Percentiles rank a stretch among this genome's conserved stretches.
Conservation (phyloP, 2,797 vertebrate genomes). For the Enteromius unitaeniatus region DNA sequence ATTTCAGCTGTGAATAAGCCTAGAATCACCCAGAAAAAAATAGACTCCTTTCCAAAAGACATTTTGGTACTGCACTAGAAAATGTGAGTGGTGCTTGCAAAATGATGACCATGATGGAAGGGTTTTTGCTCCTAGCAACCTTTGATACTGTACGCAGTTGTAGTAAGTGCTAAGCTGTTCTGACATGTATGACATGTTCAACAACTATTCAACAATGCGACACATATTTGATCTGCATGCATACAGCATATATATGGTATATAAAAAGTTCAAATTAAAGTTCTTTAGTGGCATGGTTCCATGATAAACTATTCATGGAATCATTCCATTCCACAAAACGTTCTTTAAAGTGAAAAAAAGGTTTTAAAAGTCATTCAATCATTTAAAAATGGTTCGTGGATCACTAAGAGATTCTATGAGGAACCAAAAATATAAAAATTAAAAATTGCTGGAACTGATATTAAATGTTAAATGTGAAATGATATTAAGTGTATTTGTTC, state of each 20-base stretch:
- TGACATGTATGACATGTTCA: neutral
- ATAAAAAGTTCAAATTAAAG: neutral
- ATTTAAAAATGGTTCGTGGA: neutral
- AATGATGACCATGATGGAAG: neutral
- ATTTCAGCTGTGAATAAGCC: slow-evolving; percentile 7
- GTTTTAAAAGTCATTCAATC: neutral
- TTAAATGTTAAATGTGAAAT: neutral
- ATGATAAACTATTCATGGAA: neutral
- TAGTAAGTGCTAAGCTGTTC: neutral
- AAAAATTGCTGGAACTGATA: neutral
- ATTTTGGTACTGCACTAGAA: neutral
- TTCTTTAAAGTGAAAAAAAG: neutral
- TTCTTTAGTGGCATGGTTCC: neutral
- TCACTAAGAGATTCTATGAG: neutral
- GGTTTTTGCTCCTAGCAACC: neutral
- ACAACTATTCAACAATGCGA: neutral
- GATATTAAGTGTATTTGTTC: neutral
- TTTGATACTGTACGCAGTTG: neutral
- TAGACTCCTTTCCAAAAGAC: neutral
- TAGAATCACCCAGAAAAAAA: neutral
- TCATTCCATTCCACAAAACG: neutral
- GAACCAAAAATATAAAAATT: neutral
- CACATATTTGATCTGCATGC: neutral
- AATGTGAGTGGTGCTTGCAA: neutral
- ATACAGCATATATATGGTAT: neutral